Percentiles rank a stretch among this genome's conserved stretches.
These are phyloP conservation scores for Tribolium castaneum DNA, from an alignment of 1,140 invertebrate genomes.

Conservation along the genomic window DNA sequence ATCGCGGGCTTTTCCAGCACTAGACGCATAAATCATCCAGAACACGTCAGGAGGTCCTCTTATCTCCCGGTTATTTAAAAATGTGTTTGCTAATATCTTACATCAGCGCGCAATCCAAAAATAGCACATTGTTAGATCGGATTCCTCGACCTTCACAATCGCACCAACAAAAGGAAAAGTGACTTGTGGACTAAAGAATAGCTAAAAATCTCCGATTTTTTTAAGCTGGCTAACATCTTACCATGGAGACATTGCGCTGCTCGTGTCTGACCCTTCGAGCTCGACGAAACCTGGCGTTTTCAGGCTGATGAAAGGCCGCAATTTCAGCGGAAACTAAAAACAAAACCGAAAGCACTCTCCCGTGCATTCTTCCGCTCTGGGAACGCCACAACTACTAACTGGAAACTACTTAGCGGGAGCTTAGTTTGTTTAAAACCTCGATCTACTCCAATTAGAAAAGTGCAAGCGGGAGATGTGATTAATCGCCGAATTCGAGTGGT, in stretches of 20 bases:
- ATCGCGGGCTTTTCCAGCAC: background rate
- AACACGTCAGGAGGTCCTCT: background rate
- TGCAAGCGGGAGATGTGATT: background rate
- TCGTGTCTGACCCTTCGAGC: background rate
- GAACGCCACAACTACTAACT: background rate
- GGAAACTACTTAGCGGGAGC: background rate
- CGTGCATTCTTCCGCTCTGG: background rate
- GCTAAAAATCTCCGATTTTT: background rate
- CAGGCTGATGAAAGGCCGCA: background rate
- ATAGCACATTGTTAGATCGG: background rate
- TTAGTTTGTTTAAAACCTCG: background rate
- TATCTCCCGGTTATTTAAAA: background rate
- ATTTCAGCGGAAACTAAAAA: background rate
- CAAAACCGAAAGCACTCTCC: background rate
- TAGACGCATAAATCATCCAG: background rate
- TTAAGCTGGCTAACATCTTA: too few species aligned
- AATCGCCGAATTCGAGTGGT: background rate
- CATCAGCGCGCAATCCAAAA: background rate
- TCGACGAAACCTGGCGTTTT: background rate
- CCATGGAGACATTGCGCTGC: background rate
- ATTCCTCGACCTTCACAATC: background rate
- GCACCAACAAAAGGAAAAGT: background rate
- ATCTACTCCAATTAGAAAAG: background rate
- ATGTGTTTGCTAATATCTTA: background rate
- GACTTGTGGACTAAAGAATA: background rate